These are phyloP conservation scores for Nannoperca australis DNA, from an alignment of 2,797 vertebrate species.

Conservation along the genomic window DNA sequence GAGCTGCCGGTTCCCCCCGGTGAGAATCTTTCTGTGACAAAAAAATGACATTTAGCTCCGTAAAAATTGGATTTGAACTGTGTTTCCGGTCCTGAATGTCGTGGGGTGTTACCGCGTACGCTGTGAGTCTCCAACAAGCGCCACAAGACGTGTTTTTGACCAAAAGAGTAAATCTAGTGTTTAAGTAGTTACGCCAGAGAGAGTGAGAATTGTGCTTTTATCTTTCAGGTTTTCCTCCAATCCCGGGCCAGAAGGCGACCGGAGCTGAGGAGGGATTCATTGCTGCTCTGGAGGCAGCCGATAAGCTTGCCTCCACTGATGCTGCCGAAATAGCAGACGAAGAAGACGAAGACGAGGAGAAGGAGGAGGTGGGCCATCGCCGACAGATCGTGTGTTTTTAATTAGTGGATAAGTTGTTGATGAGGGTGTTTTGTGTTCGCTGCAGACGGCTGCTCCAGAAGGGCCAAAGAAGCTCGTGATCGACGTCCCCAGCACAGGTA, in stretches of 20 bases:
- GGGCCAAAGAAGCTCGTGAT: slow-evolving; percentile 73
- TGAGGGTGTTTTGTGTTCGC: neutral
- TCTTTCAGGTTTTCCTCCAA: slow-evolving; percentile 92
- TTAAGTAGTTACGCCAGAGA: neutral
- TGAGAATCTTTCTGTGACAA: slow-evolving; percentile 67
- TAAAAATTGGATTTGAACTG: slow-evolving; percentile 18
- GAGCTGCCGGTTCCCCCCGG: slow-evolving; percentile 95
- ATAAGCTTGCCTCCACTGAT: slow-evolving; percentile 84
- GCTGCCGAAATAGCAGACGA: slow-evolving; percentile 79
- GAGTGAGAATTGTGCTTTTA: neutral
- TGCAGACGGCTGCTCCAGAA: slow-evolving; percentile 58
- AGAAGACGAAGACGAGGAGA: slow-evolving; percentile 79
- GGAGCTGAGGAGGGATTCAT: slow-evolving; percentile 84
- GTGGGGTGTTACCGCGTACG: neutral
- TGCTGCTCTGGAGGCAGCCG: slow-evolving; percentile 88
- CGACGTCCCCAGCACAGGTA: slow-evolving; percentile 56
- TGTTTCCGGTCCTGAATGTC: neutral
- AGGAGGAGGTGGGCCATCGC: slow-evolving; percentile 62
- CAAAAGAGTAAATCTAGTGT: neutral
- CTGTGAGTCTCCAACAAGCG: neutral
- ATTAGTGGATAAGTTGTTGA: neutral
- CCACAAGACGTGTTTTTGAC: neutral
- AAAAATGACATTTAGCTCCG: neutral
- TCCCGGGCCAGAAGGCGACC: slow-evolving; percentile 88
- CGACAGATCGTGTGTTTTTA: fast-evolving